A percentile compares a stretch with the other conserved stretches of the same genome.
Conservation (phyloP, 2,113 vertebrate species). For the Phrynosoma blainvillii region DNA sequence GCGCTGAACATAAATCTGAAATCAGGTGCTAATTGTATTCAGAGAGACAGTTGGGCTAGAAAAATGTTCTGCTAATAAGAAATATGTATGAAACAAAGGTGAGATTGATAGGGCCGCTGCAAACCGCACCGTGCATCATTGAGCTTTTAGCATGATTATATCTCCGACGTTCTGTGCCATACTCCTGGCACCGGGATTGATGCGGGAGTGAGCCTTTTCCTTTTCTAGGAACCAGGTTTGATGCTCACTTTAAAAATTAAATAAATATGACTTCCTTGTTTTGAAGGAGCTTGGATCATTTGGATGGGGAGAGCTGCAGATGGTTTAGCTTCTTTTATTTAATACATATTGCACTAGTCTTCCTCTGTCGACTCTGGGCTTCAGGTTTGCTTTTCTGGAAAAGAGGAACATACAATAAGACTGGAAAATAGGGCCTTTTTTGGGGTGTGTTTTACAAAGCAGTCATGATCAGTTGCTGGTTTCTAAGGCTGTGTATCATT, state of each 20-base stretch:
- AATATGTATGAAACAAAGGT: constrained; percentile 11
- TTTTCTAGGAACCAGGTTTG: neutral
- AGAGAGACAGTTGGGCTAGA: constrained; percentile 35
- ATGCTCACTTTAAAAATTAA: neutral
- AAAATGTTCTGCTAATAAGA: constrained; percentile 36
- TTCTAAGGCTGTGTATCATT: constrained; percentile 3
- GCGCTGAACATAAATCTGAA: constrained; percentile 32
- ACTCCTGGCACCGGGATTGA: constrained; percentile 19
- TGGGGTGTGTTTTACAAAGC: too few species aligned
- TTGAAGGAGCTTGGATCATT: neutral
- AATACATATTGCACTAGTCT: neutral
- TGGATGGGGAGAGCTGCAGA: constrained; percentile 5
- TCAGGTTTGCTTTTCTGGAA: neutral
- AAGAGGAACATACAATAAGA: neutral
- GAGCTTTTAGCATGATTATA: neutral
- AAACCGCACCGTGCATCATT: constrained; percentile 9
- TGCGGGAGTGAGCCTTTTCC: constrained; percentile 4
- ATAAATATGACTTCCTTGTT: neutral
- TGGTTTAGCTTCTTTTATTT: constrained; percentile 22
- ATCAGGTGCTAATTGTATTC: constrained; percentile 57
- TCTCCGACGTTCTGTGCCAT: constrained; percentile 20
- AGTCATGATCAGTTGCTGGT: neutral
- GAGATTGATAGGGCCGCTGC: constrained; percentile 17
- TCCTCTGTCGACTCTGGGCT: neutral
- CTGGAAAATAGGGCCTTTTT: too few species aligned